Percentiles rank a stretch among this genome's conserved stretches.
phyloP scores from a whole-genome alignment of 2,113 vertebrate species.

The rabbit (Oryctolagus cuniculus) region DNA sequence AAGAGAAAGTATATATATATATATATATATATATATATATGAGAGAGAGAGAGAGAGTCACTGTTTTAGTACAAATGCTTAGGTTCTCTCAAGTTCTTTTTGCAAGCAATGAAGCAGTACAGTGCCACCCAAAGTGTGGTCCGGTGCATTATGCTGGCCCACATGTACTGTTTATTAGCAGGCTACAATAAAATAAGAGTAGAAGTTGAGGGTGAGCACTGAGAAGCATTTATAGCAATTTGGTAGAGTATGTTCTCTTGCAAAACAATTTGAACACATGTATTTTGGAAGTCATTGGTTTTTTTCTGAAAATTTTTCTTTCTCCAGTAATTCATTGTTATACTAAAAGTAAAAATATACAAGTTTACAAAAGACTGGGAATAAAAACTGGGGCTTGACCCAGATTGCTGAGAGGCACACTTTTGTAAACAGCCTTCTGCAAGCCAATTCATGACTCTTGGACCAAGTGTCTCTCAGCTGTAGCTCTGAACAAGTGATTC shows the following conservation, averaged over 20 bases:
- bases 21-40: no score
- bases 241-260: neutral
- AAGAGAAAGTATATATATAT: no score
- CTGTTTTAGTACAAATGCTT: neutral
- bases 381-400: neutral
- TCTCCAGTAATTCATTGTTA: slow-evolving; percentile 34
- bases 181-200: neutral
- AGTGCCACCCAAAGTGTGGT: neutral
- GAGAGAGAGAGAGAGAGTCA: neutral
- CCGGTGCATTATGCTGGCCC: accelerated
- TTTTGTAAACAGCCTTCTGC: neutral
- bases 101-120: neutral
- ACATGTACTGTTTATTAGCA: neutral
- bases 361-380: neutral
- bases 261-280: neutral
- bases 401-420: neutral
- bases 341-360: neutral
- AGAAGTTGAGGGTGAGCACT: neutral
- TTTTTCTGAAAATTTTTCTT: neutral
- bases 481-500: neutral
- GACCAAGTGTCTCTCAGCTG: neutral
- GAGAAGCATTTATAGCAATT: neutral
- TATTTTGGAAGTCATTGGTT: neutral
- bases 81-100: neutral
- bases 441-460: neutral